Percentiles rank a stretch among this genome's conserved stretches.
These are phyloP conservation scores for Pao palembangensis DNA, from an alignment of 2,113 vertebrate species.

Conservation along the genomic window DNA sequence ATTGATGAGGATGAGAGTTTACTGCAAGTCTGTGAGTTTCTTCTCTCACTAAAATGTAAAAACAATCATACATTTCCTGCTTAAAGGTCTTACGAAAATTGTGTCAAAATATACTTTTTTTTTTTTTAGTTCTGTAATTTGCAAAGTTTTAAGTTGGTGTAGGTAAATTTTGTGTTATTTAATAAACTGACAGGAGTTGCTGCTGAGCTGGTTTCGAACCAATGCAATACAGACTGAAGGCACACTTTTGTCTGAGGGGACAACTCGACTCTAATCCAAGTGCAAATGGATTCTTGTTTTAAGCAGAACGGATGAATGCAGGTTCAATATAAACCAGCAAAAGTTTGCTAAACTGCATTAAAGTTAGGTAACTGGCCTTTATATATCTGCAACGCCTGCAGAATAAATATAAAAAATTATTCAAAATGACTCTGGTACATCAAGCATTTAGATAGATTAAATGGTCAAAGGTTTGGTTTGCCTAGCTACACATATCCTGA, in stretches of 20 bases:
- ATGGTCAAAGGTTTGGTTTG: slow-evolving; percentile 57
- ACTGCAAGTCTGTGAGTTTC: neutral
- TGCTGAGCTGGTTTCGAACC: neutral
- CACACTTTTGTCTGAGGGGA: slow-evolving; percentile 18
- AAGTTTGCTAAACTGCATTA: slow-evolving; percentile 36
- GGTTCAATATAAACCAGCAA: slow-evolving; percentile 14
- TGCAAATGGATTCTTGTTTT: slow-evolving; percentile 26
- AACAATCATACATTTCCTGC: too few species aligned
- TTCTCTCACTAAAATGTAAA: neutral
- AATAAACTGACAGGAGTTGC: too few species aligned
- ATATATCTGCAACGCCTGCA: slow-evolving; percentile 26
- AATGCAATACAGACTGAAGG: slow-evolving; percentile 2
- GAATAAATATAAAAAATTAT: slow-evolving; percentile 53
- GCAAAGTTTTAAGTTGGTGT: neutral
- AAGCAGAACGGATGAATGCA: slow-evolving; percentile 28
- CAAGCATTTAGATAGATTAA: slow-evolving; percentile 67
- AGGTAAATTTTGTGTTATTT: neutral
- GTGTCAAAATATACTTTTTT: too few species aligned
- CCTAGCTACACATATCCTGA: slow-evolving; percentile 40
- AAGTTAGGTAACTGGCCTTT: slow-evolving; percentile 60
- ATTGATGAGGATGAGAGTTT: neutral
- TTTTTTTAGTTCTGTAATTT: neutral
- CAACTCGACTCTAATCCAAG: slow-evolving; percentile 28
- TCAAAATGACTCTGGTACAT: slow-evolving; percentile 58
- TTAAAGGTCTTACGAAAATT: too few species aligned